Evolutionary conservation across 2,113 vertebrate genomes (phyloP).

Genomic region (Falcunculus frontatus): DNA sequence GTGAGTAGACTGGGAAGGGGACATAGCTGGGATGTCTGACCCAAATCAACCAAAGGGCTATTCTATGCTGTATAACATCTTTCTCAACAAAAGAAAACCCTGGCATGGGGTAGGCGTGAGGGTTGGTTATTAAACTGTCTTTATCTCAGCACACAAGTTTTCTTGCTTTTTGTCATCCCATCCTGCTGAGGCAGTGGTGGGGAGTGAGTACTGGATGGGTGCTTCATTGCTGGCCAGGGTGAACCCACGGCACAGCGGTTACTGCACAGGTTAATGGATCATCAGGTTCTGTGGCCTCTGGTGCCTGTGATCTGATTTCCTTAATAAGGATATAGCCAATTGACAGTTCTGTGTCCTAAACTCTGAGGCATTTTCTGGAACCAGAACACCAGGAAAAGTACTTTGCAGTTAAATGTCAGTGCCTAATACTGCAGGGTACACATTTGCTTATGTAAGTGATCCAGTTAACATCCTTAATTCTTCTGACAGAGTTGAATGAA

Average conservation of each 20-base stretch:
- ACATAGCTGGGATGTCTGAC: background rate
- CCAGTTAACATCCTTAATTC: background rate
- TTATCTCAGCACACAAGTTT: background rate
- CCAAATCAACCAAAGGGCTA: background rate
- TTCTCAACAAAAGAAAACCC: background rate
- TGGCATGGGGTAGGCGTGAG: accelerated
- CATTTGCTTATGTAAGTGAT: background rate
- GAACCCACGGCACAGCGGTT: accelerated
- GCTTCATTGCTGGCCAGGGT: background rate
- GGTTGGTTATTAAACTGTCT: background rate
- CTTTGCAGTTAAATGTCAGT: background rate
- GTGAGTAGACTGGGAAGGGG: background rate
- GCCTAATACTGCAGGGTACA: background rate
- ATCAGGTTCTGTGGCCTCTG: background rate
- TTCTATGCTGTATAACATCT: accelerated
- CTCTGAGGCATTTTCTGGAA: background rate
- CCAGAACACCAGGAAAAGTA: background rate
- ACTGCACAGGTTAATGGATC: background rate
- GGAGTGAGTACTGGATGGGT: background rate
- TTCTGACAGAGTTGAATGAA: background rate
- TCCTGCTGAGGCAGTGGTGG: background rate
- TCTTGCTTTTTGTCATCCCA: background rate
- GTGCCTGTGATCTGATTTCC: background rate
- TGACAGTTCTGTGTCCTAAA: background rate
- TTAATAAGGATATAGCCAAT: background rate